phyloP scores from a whole-genome alignment of 2,113 vertebrate genomes.

The Clupea harengus region DNA sequence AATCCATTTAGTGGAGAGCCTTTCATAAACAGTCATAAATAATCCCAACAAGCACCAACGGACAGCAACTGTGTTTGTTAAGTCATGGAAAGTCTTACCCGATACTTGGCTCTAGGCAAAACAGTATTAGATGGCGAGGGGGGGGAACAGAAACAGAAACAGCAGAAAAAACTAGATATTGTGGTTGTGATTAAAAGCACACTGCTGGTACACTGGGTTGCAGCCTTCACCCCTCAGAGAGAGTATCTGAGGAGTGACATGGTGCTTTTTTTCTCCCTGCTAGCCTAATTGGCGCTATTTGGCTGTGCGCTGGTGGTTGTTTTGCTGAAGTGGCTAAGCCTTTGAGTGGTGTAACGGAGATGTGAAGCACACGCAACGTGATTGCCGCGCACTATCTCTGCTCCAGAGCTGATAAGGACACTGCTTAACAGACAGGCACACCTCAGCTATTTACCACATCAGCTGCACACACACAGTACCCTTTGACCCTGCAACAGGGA shows the following conservation, averaged over 20 bases:
- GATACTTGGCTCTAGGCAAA: constrained; percentile 68
- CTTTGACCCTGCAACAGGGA: constrained; percentile 31
- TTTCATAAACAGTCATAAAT: constrained; percentile 47
- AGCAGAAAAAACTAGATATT: constrained; percentile 30
- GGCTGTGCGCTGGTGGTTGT: constrained; percentile 20
- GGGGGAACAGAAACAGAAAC: constrained; percentile 36
- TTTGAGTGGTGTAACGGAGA: constrained; percentile 2
- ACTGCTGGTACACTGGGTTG: constrained; percentile 22
- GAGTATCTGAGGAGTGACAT: background rate
- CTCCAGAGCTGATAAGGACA: constrained; percentile 35
- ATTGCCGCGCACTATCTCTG: constrained; percentile 24
- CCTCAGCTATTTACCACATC: constrained; percentile 36
- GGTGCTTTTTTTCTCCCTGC: background rate
- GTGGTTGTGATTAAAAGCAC: constrained; percentile 36
- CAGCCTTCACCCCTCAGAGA: constrained; percentile 7
- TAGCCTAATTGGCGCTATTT: constrained; percentile 35
- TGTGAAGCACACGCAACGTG: background rate
- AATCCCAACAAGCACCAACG: constrained; percentile 37
- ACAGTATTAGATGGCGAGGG: constrained; percentile 58
- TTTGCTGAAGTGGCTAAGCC: constrained; percentile 1
- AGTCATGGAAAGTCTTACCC: constrained; percentile 51
- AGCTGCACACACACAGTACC: constrained; percentile 25
- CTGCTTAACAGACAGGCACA: background rate
- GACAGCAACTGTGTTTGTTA: constrained; percentile 39
- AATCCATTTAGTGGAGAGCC: constrained; percentile 16